A percentile compares a stretch with the other conserved stretches of the same genome.
Conservation (phyloP, 2,888 invertebrate species). For the Ferdinandea cuprea region DNA sequence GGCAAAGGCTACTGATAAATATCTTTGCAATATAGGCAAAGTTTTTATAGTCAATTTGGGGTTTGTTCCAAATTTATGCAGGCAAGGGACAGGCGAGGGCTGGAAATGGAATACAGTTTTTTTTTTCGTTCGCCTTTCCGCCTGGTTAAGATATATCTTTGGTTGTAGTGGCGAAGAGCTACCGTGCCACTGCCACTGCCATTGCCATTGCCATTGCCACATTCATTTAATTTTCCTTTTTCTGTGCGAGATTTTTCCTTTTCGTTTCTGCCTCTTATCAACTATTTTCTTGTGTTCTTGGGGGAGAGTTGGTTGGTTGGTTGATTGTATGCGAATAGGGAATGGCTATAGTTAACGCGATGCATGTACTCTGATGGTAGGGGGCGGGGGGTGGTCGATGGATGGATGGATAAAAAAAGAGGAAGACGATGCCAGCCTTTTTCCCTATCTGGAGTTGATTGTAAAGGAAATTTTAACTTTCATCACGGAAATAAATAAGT, state of each 20-base stretch:
- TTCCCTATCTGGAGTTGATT: conserved; percentile 63
- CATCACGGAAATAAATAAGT: conserved; percentile 73
- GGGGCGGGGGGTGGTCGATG: too few relatives aligned
- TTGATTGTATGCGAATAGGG: conserved; percentile 30
- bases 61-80: conserved; percentile 76
- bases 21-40: conserved; percentile 82
- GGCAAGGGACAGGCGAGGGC: conserved; percentile 43
- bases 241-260: conserved; percentile 52
- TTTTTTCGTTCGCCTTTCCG: conserved; percentile 33
- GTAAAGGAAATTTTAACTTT: conserved; percentile 74
- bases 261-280: conserved; percentile 56
- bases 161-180: conserved; percentile 3
- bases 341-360: conserved; percentile 60
- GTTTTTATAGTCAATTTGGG: conserved; percentile 81
- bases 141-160: conserved; percentile 56
- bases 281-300: conserved; percentile 35
- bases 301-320: conserved; percentile 7
- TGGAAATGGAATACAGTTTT: conserved; percentile 62
- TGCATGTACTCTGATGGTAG: conserved; percentile 52
- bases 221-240: conserved; percentile 65
- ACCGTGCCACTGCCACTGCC: conserved; percentile 2
- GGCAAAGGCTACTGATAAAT: conserved; percentile 77
- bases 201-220: conserved; percentile 28
- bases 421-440: conserved; percentile 37
- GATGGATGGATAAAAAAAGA: conserved; percentile 2